These are phyloP conservation scores for Torymus tubicola DNA, from an alignment of 2,888 invertebrate genomes.

Conservation along the genomic window DNA sequence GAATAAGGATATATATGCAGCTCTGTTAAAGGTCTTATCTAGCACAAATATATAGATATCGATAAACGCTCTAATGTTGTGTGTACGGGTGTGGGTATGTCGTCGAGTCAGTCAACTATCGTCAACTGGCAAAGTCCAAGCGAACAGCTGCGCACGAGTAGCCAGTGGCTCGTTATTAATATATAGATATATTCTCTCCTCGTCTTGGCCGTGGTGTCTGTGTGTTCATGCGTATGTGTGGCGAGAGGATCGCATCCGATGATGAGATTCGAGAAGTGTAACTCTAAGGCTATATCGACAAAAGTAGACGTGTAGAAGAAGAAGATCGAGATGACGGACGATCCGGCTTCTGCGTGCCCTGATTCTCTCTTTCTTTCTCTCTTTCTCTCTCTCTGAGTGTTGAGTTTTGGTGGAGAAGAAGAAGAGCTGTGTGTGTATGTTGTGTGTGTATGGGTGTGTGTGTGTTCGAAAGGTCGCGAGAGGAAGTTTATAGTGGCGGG, in stretches of 20 bases:
- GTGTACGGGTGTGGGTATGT: neutral
- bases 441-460: too few relatives aligned
- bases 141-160: constrained; percentile 42
- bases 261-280: constrained; percentile 44
- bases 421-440: too few relatives aligned
- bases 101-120: constrained; percentile 12
- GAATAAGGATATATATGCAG: constrained; percentile 3
- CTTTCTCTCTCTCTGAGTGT: too few relatives aligned
- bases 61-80: constrained; percentile 26
- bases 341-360: constrained; percentile 23
- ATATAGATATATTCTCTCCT: constrained; percentile 5
- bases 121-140: constrained; percentile 19
- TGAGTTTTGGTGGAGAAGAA: too few relatives aligned
- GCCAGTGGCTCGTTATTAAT: constrained; percentile 22
- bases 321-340: constrained; percentile 51
- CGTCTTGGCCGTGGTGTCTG: constrained; percentile 29
- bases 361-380: too few relatives aligned
- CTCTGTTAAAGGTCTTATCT: constrained; percentile 42
- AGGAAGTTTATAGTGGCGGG: constrained; percentile 33
- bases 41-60: constrained; percentile 39
- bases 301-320: constrained; percentile 38
- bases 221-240: constrained; percentile 31
- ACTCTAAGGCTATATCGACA: constrained; percentile 19
- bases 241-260: constrained; percentile 50
- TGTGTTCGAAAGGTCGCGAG: constrained; percentile 17